These are phyloP conservation scores for Pseudachorutes palmiensis DNA, from an alignment of 1,140 invertebrate species.

Conservation along the genomic window DNA sequence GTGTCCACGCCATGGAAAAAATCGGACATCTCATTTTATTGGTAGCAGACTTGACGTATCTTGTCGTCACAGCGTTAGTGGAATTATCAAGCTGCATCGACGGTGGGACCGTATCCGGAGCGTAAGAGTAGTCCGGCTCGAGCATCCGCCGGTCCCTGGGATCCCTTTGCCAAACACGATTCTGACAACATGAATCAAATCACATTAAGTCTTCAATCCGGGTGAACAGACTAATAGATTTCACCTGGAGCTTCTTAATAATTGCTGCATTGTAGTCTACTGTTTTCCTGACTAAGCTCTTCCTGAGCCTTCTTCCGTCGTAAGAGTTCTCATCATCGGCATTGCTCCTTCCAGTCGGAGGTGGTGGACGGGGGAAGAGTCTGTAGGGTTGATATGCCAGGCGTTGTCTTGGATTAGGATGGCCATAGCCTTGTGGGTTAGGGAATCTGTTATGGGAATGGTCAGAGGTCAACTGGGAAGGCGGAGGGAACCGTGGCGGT, in stretches of 20 bases:
- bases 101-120: constrained; percentile 44
- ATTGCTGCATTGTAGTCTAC: constrained; percentile 97
- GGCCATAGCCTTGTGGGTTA: neutral
- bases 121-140: constrained; percentile 80
- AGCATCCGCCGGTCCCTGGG: constrained; percentile 72
- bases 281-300: constrained; percentile 94
- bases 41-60: constrained; percentile 95
- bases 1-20: constrained; percentile 98
- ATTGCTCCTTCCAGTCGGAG: constrained; percentile 21
- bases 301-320: constrained; percentile 89
- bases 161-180: constrained; percentile 88
- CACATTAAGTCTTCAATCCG: neutral
- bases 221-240: too few species aligned
- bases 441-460: neutral
- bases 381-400: constrained; percentile 29
- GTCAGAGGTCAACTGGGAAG: constrained; percentile 18
- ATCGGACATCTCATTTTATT: constrained; percentile 99
- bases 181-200: constrained; percentile 49
- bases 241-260: constrained; percentile 57
- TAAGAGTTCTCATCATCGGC: constrained; percentile 55
- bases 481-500: constrained; percentile 21
- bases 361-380: constrained; percentile 23
- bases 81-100: constrained; percentile 59
- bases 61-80: constrained; percentile 91
- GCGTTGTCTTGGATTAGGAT: constrained; percentile 14